Evolutionary conservation across 2,113 vertebrate genomes (phyloP).

Genomic region (Hirundichthys speculiger): DNA sequence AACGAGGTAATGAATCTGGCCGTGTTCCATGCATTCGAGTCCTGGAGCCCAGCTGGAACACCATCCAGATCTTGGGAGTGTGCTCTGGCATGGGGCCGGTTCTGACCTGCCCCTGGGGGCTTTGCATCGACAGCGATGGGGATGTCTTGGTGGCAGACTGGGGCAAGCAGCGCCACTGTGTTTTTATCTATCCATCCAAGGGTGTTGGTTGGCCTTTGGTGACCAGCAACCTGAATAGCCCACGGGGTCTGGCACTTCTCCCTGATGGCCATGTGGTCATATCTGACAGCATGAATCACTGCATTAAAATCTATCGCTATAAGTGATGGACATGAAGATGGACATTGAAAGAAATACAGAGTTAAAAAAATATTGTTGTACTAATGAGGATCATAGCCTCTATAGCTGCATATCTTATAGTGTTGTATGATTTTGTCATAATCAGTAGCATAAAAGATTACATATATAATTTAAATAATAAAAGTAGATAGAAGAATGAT

Average conservation of each 20-base stretch:
- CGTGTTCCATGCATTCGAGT: constrained; percentile 84
- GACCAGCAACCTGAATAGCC: constrained; percentile 76
- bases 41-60: constrained; percentile 79
- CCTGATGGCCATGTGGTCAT: constrained; percentile 78
- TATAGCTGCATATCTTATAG: not conserved
- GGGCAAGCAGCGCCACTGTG: constrained; percentile 75
- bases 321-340: constrained; percentile 57
- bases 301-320: constrained; percentile 84
- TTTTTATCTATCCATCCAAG: constrained; percentile 77
- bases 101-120: constrained; percentile 83
- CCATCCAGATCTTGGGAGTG: constrained; percentile 80
- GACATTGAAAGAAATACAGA: not conserved
- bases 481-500: no score
- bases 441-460: not conserved
- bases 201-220: constrained; percentile 75
- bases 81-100: constrained; percentile 77
- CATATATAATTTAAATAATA: no score
- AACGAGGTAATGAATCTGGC: constrained; percentile 79
- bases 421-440: not conserved
- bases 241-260: constrained; percentile 80
- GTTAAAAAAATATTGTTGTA: not conserved
- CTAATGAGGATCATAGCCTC: no score
- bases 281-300: constrained; percentile 86
- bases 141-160: constrained; percentile 84
- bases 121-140: constrained; percentile 81